Evolutionary conservation across 2,888 invertebrate species (phyloP), one percentile per base, ranked within the genome.

Genomic region (Arrhopalites spinosus): DNA sequence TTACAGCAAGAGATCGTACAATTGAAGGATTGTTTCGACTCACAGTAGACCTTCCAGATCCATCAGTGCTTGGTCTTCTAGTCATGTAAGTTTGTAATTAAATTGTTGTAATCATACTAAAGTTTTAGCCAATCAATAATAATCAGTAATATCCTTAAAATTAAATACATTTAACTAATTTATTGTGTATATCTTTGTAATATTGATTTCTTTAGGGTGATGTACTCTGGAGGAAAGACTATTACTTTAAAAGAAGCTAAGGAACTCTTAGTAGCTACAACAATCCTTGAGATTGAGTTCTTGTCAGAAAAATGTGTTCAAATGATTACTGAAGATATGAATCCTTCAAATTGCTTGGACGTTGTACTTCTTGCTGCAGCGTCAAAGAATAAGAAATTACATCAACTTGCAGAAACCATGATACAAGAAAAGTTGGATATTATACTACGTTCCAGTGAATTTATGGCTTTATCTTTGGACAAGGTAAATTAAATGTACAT

Each of bases 291-390:
- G 30, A 30, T 70, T 29, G 70, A 70, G 3, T 27, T n/a, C 2
- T n/a, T 70, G 1, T 13, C 29, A 1, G 23, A 36, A 15, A 23
- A 53, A 29, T 70, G 70, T 56, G 17, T 70, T 17, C 20, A 56
- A n/a, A n/a, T 36, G 15, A 20, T 70, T 7, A 30, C 5, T 13
- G 47, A 25, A n/a, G n/a, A 67, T 5, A 23, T 67, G 45, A 20
- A 20, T 2, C 23, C 20, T 2, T 53, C 27, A 56, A 70, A 70
- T 70, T 30, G 29, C 11, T 30, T 70, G 53, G 23, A 56, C 1
- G 15, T 70, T 8, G 56, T 50, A 11, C 13, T 70, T 15, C 70
- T 70, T 30, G 70, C 70, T 15, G 53, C 50, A 17, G 56, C 53
- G 1, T 36, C 70, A 1, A 70, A 56, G 8, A 70, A 56, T 30